These are phyloP conservation scores for Villa cingulata DNA, from an alignment of 2,888 invertebrate genomes.

Conservation along the genomic window DNA sequence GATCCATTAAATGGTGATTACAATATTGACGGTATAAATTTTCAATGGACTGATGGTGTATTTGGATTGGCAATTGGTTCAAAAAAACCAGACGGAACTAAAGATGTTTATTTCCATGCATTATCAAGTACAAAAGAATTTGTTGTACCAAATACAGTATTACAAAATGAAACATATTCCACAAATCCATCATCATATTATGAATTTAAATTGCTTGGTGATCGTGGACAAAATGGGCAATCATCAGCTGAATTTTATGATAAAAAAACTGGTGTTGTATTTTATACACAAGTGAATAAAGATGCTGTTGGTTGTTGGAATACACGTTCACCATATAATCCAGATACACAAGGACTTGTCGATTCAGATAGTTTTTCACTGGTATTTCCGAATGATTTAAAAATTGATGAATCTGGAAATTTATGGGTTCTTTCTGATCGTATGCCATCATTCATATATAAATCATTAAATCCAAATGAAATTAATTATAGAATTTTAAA, in stretches of 20 bases:
- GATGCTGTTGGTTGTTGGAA: constrained; percentile 77
- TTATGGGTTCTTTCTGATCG: constrained; percentile 67
- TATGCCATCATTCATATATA: constrained; percentile 58
- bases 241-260: constrained; percentile 62
- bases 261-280: constrained; percentile 50
- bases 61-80: constrained; percentile 59
- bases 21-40: constrained; percentile 61
- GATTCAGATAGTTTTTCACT: constrained; percentile 52
- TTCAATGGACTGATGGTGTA: constrained; percentile 78
- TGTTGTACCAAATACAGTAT: constrained; percentile 56
- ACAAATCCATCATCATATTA: constrained; percentile 52
- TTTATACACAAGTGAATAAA: constrained; percentile 63
- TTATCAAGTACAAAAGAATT: constrained; percentile 69
- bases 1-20: constrained; percentile 66
- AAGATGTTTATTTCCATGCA: constrained; percentile 69
- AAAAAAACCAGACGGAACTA: constrained; percentile 42
- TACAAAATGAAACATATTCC: constrained; percentile 59
- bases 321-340: constrained; percentile 46
- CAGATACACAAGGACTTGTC: constrained; percentile 52
- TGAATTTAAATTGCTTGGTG: constrained; percentile 57
- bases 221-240: constrained; percentile 56
- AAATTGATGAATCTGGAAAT: constrained; percentile 48
- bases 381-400: constrained; percentile 67
- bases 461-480: constrained; percentile 48
- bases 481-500: constrained; percentile 46